Conservation (phyloP, 2,888 invertebrate species). For the Parapristionchus giblindavisi region DNA sequence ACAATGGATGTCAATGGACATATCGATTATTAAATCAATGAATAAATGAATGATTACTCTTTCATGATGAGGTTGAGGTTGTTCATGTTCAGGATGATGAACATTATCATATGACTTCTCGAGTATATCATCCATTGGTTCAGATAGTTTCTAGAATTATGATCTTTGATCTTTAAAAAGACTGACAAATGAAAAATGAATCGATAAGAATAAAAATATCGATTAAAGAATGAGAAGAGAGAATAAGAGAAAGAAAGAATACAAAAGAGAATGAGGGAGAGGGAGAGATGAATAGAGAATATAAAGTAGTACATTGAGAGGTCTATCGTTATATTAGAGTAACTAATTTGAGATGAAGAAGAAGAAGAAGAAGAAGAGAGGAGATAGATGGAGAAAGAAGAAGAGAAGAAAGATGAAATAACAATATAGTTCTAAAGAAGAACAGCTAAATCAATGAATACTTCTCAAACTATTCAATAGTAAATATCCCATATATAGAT, state of each 20-base stretch:
- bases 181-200: no score
- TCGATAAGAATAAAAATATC: no score
- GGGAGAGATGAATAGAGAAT: not conserved
- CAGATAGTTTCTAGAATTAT: not conserved
- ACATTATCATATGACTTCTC: conserved; percentile 12
- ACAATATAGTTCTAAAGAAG: not conserved
- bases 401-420: not conserved
- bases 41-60: no score
- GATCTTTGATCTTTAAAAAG: no score
- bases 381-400: not conserved
- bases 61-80: not conserved
- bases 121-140: conserved; percentile 4
- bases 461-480: not conserved
- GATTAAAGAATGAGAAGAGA: not conserved
- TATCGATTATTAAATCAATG: no score
- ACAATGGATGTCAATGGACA: no score
- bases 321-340: conserved; percentile 9
- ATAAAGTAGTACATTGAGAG: no score
- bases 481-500: not conserved
- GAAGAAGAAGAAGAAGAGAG: no score
- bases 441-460: not conserved
- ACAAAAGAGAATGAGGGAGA: not conserved
- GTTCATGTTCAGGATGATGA: not conserved
- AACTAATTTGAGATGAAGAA: conserved; percentile 33
- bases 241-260: not conserved